Conservation (phyloP, 2,888 invertebrate species). For the Argyresthia goedartella region DNA sequence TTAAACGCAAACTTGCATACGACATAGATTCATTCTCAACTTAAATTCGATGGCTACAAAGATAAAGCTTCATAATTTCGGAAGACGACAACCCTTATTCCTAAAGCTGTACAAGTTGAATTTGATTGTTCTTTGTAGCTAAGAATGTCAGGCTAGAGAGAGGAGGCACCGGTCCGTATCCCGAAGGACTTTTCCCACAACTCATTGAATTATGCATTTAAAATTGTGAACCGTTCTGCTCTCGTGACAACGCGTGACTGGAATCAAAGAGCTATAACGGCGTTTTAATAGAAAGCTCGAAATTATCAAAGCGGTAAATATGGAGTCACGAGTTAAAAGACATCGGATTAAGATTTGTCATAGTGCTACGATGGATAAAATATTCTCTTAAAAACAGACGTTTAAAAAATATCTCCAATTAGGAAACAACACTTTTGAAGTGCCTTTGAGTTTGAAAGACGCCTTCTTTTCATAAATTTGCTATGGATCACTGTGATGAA, state of each 20-base stretch:
- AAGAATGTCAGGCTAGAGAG: not conserved
- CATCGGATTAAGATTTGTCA: too few species aligned
- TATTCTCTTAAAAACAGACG: too few species aligned
- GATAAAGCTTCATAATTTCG: too few species aligned
- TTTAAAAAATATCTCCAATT: too few species aligned
- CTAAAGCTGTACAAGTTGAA: not conserved
- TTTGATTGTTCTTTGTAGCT: not conserved
- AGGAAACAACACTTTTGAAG: too few species aligned
- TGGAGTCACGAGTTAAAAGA: not conserved
- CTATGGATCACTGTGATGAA: not conserved
- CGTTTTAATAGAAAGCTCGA: not conserved
- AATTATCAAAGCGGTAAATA: not conserved
- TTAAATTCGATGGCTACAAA: too few species aligned
- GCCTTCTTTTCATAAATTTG: not conserved
- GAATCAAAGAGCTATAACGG: slow-evolving; percentile 7
- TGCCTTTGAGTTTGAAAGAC: too few species aligned
- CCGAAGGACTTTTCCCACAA: slow-evolving; percentile 3
- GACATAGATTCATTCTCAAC: too few species aligned
- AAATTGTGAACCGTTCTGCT: slow-evolving; percentile 12
- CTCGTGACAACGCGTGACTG: slow-evolving; percentile 15
- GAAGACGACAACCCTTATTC: too few species aligned
- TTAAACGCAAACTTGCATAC: too few species aligned
- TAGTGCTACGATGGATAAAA: too few species aligned
- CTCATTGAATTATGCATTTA: slow-evolving; percentile 14
- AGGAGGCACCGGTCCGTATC: not conserved